Percentiles rank a stretch among this genome's conserved stretches.
phyloP scores from a whole-genome alignment of 2,797 vertebrate genomes.

The Chrosomus eos region DNA sequence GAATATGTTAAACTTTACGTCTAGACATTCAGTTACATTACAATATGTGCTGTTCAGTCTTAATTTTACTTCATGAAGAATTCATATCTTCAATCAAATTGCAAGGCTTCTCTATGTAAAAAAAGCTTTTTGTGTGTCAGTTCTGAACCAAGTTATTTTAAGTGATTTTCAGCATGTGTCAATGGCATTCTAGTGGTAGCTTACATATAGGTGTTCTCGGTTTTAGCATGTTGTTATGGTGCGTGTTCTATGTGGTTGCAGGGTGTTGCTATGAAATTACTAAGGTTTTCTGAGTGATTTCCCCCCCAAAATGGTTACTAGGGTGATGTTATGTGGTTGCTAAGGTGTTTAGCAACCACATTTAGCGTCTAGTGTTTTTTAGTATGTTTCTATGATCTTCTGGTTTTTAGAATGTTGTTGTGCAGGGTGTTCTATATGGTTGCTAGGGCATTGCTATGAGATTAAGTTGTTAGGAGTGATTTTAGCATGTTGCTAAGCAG shows the following conservation, averaged over 20 bases:
- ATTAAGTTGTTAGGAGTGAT: background rate
- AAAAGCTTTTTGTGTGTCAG: background rate
- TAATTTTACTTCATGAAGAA: background rate
- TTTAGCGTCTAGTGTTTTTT: background rate
- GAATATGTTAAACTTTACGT: constrained; percentile 49
- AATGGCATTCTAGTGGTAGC: background rate
- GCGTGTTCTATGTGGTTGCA: background rate
- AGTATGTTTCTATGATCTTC: background rate
- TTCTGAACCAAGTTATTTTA: background rate
- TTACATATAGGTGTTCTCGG: background rate
- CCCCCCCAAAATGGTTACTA: background rate
- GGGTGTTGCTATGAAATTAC: background rate
- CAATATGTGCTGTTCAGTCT: background rate
- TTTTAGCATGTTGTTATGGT: background rate
- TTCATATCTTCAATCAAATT: background rate
- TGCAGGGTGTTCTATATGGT: background rate
- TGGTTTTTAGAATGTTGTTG: background rate
- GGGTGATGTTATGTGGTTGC: background rate
- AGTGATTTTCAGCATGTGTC: background rate
- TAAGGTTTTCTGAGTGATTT: background rate
- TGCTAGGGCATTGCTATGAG: background rate
- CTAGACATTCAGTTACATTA: constrained; percentile 22
- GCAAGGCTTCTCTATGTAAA: background rate
- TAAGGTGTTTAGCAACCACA: no score
- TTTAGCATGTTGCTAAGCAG: background rate